Conservation (phyloP, 1,140 invertebrate genomes). For the Stegodyphus dumicola region DNA sequence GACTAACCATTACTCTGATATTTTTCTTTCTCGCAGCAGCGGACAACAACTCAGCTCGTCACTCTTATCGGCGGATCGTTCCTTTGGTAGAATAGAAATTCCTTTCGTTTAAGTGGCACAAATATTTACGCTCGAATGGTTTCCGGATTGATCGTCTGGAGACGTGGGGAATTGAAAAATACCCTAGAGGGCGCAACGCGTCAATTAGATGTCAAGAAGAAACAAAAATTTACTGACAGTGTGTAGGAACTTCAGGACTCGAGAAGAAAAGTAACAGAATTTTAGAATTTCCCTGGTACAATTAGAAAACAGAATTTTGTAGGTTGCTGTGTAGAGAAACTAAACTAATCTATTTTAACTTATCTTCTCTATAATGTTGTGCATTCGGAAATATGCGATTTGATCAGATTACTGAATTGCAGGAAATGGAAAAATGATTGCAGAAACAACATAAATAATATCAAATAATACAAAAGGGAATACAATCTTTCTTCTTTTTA, state of each 20-base stretch:
- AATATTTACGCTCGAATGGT: slow-evolving; percentile 54
- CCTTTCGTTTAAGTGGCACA: slow-evolving; percentile 55
- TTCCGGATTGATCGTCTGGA: slow-evolving; percentile 36
- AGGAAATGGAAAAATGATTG: no score
- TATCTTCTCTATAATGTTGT: no score
- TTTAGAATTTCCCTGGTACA: neutral
- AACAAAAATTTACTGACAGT: no score
- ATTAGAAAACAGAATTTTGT: no score
- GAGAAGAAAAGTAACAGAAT: neutral
- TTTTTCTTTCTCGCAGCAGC: slow-evolving; percentile 45
- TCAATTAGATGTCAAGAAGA: slow-evolving; percentile 46
- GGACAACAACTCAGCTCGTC: slow-evolving; percentile 41
- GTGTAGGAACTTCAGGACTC: neutral
- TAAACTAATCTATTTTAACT: no score
- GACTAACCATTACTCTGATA: slow-evolving; percentile 14
- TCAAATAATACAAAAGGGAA: no score
- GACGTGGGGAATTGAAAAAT: slow-evolving; percentile 17
- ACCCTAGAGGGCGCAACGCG: slow-evolving; percentile 19
- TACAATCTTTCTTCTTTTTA: no score
- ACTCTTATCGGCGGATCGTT: slow-evolving; percentile 10
- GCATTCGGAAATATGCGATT: no score
- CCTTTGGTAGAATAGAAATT: slow-evolving; percentile 37
- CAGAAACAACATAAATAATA: no score
- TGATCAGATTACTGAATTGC: no score
- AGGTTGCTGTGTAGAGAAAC: no score